phyloP scores from a whole-genome alignment of 2,797 vertebrate genomes.

The Chaetodon trifasciatus region DNA sequence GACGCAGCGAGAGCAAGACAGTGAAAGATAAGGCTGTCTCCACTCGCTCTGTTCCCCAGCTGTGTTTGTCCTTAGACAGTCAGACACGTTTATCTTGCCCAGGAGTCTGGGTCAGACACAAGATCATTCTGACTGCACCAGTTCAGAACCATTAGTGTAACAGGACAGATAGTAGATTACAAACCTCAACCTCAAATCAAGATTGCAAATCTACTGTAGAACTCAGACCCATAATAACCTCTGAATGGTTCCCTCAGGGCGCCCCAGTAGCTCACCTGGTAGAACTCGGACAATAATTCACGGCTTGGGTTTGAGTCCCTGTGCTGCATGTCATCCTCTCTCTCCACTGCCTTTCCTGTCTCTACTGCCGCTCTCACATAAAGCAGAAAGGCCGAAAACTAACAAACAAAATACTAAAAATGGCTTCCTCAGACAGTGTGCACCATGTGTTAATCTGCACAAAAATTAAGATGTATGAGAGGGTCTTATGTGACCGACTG shows the following conservation, averaged over 20 bases:
- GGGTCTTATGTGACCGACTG: no score
- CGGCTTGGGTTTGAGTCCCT: no score
- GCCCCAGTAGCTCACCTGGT: no score
- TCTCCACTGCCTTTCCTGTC: no score
- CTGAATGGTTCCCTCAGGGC: background rate
- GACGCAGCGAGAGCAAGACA: conserved; percentile 50
- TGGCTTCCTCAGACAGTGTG: no score
- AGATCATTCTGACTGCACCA: conserved; percentile 28
- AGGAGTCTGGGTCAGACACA: conserved; percentile 54
- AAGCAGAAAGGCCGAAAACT: no score
- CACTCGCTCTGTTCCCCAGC: conserved; percentile 32
- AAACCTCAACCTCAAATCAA: conserved; percentile 5
- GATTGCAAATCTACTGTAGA: conserved; percentile 6
- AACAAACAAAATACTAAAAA: no score
- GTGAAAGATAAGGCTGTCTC: conserved; percentile 73
- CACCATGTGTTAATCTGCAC: background rate
- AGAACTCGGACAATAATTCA: no score
- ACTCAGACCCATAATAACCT: background rate
- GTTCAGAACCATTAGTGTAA: conserved; percentile 41
- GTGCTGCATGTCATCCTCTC: no score
- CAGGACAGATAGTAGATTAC: conserved; percentile 16
- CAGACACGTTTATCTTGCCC: conserved; percentile 69
- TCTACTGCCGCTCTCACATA: no score
- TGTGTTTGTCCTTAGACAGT: conserved; percentile 62
- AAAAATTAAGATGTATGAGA: no score